Base-by-base conservation (phyloP, 2,113 vertebrate genomes). In the Triplophysa siluroides region DNA sequence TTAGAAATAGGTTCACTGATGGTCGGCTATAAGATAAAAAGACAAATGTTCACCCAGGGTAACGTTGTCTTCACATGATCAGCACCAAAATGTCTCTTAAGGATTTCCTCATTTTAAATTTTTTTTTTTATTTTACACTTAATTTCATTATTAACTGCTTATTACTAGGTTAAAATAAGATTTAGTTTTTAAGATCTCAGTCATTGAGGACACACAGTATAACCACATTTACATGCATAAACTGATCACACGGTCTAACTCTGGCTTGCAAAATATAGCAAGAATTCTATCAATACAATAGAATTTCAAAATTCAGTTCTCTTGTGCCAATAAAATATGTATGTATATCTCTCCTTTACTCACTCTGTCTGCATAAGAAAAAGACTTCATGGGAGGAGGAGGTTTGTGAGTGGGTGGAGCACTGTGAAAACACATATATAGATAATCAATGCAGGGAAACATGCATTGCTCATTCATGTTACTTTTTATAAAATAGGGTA, bases 331-430 rank as follows among this genome's bases (percentile, higher is more conserved):
- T 45, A 10, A 45, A 23, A 33, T 3, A 33, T 50, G 9, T 3
- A 54, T 6, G 18, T 21, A 6, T 8, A 60, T 26, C 33, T 23
- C 3, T 60, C 38, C 14, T 41, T 16, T 75, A 83, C 94, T 94
- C 83, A 96, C 95, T 89, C 64, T 85, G 69, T 87, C 89, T 0
- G 71, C 72, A 21, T 91, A 88, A 33, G 83, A 89, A 61, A 81
- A 50, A 70, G 84, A 90, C 71, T 93, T 91, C 83, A 90, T 87
- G 0, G 95, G 95, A 1, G 95, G 93, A 3, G 95, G 95, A 1
- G 95, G 95, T 82, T 96, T 96, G 89, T 96, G 87, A 10, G 92
- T 93, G 0, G 96, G 95, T 2, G 95, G 96, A 12, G 88, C 91
- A 5, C 96, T 97, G 86, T 58, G 79, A 83, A 38, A 81, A 84